phyloP scores from a whole-genome alignment of 2,888 invertebrate species.

The Mesorhabditis sp. region DNA sequence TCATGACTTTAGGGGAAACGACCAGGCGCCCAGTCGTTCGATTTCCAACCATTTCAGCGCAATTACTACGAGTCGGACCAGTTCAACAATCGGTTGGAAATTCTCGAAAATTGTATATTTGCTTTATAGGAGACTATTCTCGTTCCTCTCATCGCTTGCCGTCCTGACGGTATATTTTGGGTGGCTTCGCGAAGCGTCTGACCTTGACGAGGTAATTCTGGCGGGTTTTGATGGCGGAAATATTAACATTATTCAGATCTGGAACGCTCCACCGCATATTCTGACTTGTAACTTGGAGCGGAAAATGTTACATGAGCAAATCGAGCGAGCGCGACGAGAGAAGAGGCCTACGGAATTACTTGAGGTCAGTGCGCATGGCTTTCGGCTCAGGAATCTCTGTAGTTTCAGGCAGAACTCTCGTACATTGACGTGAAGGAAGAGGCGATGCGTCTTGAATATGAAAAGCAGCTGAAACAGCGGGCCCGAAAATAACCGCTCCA shows the following conservation, averaged over 20 bases:
- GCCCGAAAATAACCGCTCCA: constrained; percentile 7
- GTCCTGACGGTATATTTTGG: constrained; percentile 45
- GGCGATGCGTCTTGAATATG: constrained; percentile 44
- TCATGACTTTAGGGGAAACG: constrained; percentile 1
- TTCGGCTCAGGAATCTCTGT: background rate
- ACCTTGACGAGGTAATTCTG: background rate
- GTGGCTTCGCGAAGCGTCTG: constrained; percentile 30
- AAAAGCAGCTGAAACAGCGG: constrained; percentile 23
- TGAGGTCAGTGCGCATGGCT: background rate
- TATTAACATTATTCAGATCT: constrained; percentile 21
- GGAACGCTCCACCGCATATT: constrained; percentile 44
- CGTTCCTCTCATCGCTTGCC: constrained; percentile 33
- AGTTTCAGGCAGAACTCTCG: constrained; percentile 42
- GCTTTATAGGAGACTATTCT: constrained; percentile 32
- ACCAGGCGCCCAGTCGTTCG: background rate
- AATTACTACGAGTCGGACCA: constrained; percentile 43
- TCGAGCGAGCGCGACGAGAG: constrained; percentile 18
- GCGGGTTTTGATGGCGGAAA: no score
- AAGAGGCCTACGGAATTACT: background rate
- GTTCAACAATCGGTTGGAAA: constrained; percentile 16
- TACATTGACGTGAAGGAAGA: constrained; percentile 54
- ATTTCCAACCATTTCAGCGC: constrained; percentile 19
- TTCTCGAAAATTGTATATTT: background rate
- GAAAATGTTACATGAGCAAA: constrained; percentile 44
- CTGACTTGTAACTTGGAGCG: constrained; percentile 46